A percentile compares a stretch with the other conserved stretches of the same genome.
Evolutionary conservation across 2,888 invertebrate genomes (phyloP).

Genomic region (Linnaemya vulpina): DNA sequence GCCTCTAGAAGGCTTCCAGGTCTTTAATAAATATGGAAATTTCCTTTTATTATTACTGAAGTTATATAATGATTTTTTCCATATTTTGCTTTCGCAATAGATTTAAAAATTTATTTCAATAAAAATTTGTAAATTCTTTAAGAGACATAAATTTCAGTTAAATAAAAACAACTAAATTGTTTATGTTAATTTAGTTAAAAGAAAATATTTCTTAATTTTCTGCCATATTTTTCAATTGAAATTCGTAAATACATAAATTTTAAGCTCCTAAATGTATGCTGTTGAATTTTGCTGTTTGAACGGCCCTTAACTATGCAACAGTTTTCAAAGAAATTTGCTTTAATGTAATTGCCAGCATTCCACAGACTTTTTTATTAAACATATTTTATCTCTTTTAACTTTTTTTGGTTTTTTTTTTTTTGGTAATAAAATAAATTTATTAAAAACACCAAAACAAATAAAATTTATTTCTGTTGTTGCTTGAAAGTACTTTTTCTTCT

Average conservation of each 20-base stretch:
- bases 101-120: too few relatives aligned
- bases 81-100: too few relatives aligned
- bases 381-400: conserved; percentile 7
- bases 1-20: too few relatives aligned
- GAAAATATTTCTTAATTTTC: neutral
- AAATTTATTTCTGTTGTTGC: conserved; percentile 16
- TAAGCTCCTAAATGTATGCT: neutral
- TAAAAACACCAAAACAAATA: conserved; percentile 21
- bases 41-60: too few relatives aligned
- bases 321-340: neutral
- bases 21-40: too few relatives aligned
- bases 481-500: conserved; percentile 2
- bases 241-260: neutral
- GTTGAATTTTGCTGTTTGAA: neutral
- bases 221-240: too few relatives aligned
- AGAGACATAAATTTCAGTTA: too few relatives aligned
- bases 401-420: neutral
- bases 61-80: too few relatives aligned
- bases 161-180: too few relatives aligned
- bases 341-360: neutral
- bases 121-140: too few relatives aligned
- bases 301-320: conserved; percentile 32
- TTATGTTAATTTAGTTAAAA: neutral
- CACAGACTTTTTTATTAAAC: neutral
- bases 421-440: conserved; percentile 39